Evolutionary conservation across 2,797 vertebrate species (phyloP).

Genomic region (Hylomyscus alleni): DNA sequence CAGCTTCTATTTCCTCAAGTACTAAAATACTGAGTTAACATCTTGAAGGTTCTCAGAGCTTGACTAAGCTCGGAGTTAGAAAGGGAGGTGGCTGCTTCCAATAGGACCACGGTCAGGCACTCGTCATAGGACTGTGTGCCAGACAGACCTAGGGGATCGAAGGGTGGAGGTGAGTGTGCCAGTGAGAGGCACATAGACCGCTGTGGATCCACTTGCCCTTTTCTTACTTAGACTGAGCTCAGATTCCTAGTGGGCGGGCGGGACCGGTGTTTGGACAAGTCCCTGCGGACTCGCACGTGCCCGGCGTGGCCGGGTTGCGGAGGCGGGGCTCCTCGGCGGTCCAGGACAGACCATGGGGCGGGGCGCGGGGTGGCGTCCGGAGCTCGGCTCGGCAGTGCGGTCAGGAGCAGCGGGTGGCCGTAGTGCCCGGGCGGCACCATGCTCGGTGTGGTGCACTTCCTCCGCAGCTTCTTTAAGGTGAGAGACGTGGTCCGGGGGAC

Average conservation of each 20-base stretch:
- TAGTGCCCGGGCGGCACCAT: conserved; percentile 87
- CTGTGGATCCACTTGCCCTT: neutral
- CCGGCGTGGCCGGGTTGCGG: neutral
- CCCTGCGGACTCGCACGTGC: neutral
- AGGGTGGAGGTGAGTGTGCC: neutral
- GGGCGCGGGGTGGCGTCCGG: neutral
- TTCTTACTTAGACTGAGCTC: neutral
- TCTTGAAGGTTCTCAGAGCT: neutral
- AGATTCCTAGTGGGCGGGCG: neutral
- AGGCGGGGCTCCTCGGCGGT: neutral
- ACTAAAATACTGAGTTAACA: neutral
- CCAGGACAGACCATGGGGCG: neutral
- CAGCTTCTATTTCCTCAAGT: neutral
- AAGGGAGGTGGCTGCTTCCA: neutral
- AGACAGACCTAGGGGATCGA: neutral
- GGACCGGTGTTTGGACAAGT: too few relatives aligned
- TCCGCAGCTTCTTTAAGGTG: conserved; percentile 94
- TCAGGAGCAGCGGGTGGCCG: neutral
- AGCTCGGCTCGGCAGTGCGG: neutral
- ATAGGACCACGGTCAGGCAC: too few relatives aligned
- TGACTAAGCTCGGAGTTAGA: neutral
- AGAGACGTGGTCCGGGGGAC: conserved; percentile 69
- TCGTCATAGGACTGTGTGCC: neutral
- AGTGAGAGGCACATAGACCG: fast-evolving
- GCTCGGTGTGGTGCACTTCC: conserved; percentile 92